These are phyloP conservation scores for Heliconius eleuchia DNA, from an alignment of 1,140 invertebrate species.

Conservation along the genomic window DNA sequence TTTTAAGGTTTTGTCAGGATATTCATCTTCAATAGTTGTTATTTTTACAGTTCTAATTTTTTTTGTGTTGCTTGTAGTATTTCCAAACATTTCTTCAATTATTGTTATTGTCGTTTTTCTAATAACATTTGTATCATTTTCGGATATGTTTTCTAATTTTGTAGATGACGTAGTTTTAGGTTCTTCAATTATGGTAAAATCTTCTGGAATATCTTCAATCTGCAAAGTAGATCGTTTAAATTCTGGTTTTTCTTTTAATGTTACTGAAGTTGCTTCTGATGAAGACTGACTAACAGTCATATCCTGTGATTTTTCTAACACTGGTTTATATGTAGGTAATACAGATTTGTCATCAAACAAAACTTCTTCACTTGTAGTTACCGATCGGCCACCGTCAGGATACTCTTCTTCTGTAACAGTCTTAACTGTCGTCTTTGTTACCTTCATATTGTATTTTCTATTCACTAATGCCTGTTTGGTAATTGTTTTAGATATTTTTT, in stretches of 20 bases:
- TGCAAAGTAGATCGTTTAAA: neutral
- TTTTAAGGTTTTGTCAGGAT: slow-evolving; percentile 30
- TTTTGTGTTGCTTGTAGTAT: slow-evolving; percentile 24
- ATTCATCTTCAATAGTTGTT: slow-evolving; percentile 31
- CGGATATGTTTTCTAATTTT: slow-evolving; percentile 26
- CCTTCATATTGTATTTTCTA: slow-evolving; percentile 1
- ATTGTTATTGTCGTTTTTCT: slow-evolving; percentile 35
- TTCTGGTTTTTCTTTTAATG: neutral
- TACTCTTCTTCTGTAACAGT: slow-evolving; percentile 16
- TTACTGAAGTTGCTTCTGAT: neutral
- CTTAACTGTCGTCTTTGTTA: slow-evolving; percentile 10
- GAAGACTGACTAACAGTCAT: neutral
- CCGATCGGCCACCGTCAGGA: slow-evolving; percentile 16
- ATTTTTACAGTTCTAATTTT: slow-evolving; percentile 34
- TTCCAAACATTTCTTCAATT: slow-evolving; percentile 25
- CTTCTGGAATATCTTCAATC: slow-evolving; percentile 17
- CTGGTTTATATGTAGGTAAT: neutral
- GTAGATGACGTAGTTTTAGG: slow-evolving; percentile 20
- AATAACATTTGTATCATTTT: slow-evolving; percentile 15
- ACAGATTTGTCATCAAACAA: neutral
- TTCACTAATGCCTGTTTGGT: slow-evolving; percentile 14
- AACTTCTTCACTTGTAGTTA: slow-evolving; percentile 18
- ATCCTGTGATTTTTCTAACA: neutral
- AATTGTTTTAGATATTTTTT: slow-evolving; percentile 19
- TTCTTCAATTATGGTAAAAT: slow-evolving; percentile 3